These are phyloP conservation scores for Epinotia bilunana DNA, from an alignment of 2,888 invertebrate genomes.

Conservation along the genomic window DNA sequence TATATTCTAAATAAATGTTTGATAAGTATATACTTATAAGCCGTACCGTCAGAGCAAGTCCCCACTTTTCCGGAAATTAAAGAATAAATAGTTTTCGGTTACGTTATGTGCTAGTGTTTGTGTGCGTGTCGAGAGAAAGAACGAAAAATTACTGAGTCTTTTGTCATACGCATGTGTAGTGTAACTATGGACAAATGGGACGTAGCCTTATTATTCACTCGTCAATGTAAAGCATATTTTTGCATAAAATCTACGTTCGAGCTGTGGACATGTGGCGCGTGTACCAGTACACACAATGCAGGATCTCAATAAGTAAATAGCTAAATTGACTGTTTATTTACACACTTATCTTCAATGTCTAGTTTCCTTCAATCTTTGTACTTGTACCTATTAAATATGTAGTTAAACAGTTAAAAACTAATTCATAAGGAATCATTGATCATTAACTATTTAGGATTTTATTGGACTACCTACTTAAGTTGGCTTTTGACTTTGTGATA, in stretches of 20 bases:
- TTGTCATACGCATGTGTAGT: too few species aligned
- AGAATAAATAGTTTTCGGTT: not conserved
- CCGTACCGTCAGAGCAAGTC: not conserved
- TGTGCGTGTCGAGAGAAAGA: not conserved
- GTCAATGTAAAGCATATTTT: not conserved
- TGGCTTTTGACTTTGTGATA: slow-evolving; percentile 72
- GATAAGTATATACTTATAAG: too few species aligned
- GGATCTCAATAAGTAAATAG: not conserved
- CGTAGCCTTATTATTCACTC: not conserved
- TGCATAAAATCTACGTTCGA: not conserved
- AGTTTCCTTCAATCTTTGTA: not conserved
- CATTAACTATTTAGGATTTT: slow-evolving; percentile 40
- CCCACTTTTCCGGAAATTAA: not conserved
- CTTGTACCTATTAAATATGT: not conserved
- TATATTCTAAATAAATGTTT: too few species aligned
- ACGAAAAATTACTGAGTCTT: not conserved
- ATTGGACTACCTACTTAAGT: slow-evolving; percentile 45
- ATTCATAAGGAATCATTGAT: slow-evolving; percentile 33
- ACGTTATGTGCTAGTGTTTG: not conserved
- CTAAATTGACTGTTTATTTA: not conserved
- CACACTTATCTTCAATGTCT: not conserved
- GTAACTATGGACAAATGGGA: not conserved
- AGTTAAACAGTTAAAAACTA: slow-evolving; percentile 7
- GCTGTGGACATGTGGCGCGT: not conserved
- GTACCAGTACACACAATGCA: not conserved